Percentiles rank a stretch among this genome's conserved stretches.
These are phyloP conservation scores for Chymomyza costata DNA, from an alignment of 1,140 invertebrate genomes.

Conservation along the genomic window DNA sequence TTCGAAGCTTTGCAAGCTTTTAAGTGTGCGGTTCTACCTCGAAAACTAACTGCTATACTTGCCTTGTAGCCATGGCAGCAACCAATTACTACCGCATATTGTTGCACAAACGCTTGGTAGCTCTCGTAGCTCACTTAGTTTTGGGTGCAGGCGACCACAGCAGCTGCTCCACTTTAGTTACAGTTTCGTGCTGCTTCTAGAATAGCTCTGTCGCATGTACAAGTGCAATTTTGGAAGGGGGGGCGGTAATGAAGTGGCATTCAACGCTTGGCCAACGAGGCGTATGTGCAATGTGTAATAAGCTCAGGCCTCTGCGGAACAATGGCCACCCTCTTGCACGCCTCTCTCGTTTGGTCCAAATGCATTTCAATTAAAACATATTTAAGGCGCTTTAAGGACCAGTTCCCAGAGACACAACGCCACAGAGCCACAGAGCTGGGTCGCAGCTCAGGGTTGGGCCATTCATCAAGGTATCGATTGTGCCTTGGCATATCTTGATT, in stretches of 20 bases:
- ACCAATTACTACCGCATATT: slow-evolving; percentile 49
- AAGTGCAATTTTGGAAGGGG: too few species aligned
- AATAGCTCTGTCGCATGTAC: too few species aligned
- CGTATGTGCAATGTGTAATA: slow-evolving; percentile 7
- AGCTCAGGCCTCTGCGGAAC: not conserved
- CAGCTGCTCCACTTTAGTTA: slow-evolving; percentile 18
- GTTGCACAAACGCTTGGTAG: slow-evolving; percentile 5
- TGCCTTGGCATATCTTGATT: slow-evolving; percentile 30
- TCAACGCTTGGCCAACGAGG: not conserved
- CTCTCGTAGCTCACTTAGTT: slow-evolving; percentile 16
- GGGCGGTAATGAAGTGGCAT: not conserved
- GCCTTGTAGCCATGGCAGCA: slow-evolving; percentile 12
- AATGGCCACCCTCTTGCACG: slow-evolving; percentile 13
- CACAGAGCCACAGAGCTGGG: not conserved
- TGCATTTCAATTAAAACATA: slow-evolving; percentile 70
- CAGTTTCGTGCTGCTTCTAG: slow-evolving; percentile 6
- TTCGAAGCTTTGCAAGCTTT: too few species aligned
- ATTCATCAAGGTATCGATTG: slow-evolving; percentile 59
- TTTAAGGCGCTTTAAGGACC: slow-evolving; percentile 45
- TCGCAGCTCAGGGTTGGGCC: slow-evolving; percentile 30
- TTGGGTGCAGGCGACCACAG: slow-evolving; percentile 10
- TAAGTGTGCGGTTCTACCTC: too few species aligned
- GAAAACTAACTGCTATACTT: not conserved
- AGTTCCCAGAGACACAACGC: too few species aligned
- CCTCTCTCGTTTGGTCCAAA: slow-evolving; percentile 44